phyloP scores from a whole-genome alignment of 1,140 invertebrate species.

The Branchinecta lindahli region DNA sequence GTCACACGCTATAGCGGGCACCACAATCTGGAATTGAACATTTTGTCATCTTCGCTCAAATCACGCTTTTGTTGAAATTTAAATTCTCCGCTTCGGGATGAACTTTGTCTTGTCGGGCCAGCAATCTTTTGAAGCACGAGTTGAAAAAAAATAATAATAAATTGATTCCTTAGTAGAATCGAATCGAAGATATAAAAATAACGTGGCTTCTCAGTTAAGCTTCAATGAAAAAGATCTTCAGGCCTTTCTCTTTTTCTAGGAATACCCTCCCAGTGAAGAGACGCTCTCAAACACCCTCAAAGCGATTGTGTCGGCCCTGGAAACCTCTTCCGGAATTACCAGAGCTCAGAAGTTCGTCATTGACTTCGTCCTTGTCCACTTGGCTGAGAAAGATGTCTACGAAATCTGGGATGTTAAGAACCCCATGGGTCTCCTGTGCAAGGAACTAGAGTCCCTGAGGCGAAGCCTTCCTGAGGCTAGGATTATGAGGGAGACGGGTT shows the following conservation, averaged over 20 bases:
- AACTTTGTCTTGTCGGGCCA: too few species aligned
- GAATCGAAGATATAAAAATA: too few species aligned
- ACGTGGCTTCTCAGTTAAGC: too few species aligned
- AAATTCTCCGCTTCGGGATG: too few species aligned
- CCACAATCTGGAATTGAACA: too few species aligned
- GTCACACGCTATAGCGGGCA: too few species aligned
- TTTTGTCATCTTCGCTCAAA: too few species aligned
- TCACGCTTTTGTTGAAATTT: too few species aligned
- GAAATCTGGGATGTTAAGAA: conserved; percentile 63
- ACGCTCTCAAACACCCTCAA: conserved; percentile 58
- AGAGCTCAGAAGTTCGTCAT: conserved; percentile 55
- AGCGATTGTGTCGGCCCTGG: conserved; percentile 65
- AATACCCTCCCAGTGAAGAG: conserved; percentile 50
- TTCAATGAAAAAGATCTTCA: conserved; percentile 20
- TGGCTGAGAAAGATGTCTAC: conserved; percentile 62
- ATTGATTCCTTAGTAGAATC: too few species aligned
- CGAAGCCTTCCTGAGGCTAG: conserved; percentile 50
- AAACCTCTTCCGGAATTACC: conserved; percentile 41
- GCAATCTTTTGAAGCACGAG: too few species aligned
- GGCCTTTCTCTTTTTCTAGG: conserved; percentile 37
- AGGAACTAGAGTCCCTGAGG: conserved; percentile 40
- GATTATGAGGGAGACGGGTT: conserved; percentile 55
- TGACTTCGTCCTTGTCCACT: conserved; percentile 66
- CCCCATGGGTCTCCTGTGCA: conserved; percentile 50
- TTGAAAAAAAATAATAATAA: too few species aligned